Evolutionary conservation across 2,797 vertebrate genomes (phyloP), one percentile per base, ranked within the genome.

Genomic region (Lithobates sylvaticus): DNA sequence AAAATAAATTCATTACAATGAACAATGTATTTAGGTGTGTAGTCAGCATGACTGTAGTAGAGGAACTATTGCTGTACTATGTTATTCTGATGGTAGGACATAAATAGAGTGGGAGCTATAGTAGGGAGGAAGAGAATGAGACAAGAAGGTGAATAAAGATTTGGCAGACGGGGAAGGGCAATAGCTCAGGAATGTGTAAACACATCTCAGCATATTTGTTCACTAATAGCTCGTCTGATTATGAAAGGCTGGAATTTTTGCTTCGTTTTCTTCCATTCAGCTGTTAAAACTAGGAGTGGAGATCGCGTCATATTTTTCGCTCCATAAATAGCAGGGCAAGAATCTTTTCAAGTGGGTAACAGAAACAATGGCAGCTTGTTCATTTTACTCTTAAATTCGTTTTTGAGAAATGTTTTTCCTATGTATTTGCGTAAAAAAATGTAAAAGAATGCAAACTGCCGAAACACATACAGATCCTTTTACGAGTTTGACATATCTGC

Each of bases 231-330:
- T 70, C 71, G 50, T 84, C 70, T 87, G 86, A 87, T 87, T 87
- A 87, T 87, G 86, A 87, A 87, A 87, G 86, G 81, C 54, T 84
- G 86, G 86, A 84, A 87, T 87, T 87, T 81, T 87, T 84, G 70
- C 72, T 80, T 74, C 36, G 29, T 84, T 78, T 87, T 84, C 73
- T 68, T 79, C 76, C 76, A 87, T 87, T 83, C 69, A 79, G 76
- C 86, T 87, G 86, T 78, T 84, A 76, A 74, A 58, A 74, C 75
- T 72, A 79, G 70, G 81, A 83, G 69, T 61, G 76, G 86, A 76
- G 76, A 54, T 82, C 69, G 54, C 70, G 54, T 82, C 80, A 73
- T 39, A 16, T 65, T 64, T 73, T 81, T 61, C 29, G 10, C 67
- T 81, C 79, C 69, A 26, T 39, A 81, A 81, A 72, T 83, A 83